These are phyloP conservation scores for Mobula hypostoma DNA, from an alignment of 2,113 vertebrate genomes.

Conservation along the genomic window DNA sequence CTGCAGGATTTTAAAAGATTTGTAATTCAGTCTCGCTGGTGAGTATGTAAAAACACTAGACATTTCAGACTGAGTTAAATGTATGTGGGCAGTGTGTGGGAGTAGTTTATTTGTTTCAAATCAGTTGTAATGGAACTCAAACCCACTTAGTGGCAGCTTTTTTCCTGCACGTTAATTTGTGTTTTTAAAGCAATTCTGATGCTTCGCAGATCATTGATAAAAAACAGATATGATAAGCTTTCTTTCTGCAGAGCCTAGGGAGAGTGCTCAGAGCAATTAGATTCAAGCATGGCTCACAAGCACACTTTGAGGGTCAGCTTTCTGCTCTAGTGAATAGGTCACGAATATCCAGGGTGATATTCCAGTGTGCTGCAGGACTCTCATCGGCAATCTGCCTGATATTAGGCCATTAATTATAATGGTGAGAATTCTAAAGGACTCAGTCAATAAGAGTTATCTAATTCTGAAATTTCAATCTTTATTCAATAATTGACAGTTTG, in stretches of 20 bases:
- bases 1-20: too few relatives aligned
- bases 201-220: background rate
- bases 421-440: too few relatives aligned
- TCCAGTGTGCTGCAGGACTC: too few relatives aligned
- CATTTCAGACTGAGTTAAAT: background rate
- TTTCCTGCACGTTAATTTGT: background rate
- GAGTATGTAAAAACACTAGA: background rate
- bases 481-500: too few relatives aligned
- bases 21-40: background rate
- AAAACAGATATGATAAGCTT: background rate
- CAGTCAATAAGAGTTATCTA: too few relatives aligned
- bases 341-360: too few relatives aligned
- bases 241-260: background rate
- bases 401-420: too few relatives aligned
- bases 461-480: too few relatives aligned
- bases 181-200: background rate
- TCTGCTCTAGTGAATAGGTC: too few relatives aligned
- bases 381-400: too few relatives aligned
- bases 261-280: background rate
- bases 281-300: too few relatives aligned
- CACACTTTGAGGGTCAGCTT: too few relatives aligned
- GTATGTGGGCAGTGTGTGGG: slow-evolving; percentile 6
- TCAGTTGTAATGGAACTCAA: slow-evolving; percentile 3
- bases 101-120: background rate
- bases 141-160: background rate